Conservation (phyloP, 2,113 vertebrate genomes). For the Grammomys surdaster region DNA sequence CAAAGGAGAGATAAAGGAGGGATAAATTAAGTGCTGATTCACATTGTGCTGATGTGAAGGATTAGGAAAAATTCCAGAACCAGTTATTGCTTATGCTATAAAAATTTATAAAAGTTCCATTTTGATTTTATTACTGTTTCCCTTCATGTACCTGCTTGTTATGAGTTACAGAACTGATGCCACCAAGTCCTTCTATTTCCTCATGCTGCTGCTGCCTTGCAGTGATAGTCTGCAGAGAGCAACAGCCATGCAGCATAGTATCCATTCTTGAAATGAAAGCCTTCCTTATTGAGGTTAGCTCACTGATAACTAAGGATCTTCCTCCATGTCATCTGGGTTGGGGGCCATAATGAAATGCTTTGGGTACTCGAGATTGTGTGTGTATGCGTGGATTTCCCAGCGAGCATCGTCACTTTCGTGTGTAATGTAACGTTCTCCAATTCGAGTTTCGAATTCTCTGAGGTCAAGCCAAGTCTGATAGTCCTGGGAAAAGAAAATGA, state of each 20-base stretch:
- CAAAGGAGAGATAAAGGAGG: conserved; percentile 65
- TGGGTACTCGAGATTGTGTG: conserved; percentile 93
- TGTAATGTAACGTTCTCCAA: conserved; percentile 98
- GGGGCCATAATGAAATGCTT: conserved; percentile 99
- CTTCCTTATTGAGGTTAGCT: conserved; percentile 56
- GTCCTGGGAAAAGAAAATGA: conserved; percentile 88
- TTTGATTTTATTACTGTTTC: conserved; percentile 72
- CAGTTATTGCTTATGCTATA: conserved; percentile 82
- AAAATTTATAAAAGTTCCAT: conserved; percentile 76
- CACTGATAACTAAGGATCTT: conserved; percentile 92
- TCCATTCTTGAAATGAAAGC: conserved; percentile 68
- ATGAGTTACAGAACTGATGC: conserved; percentile 53
- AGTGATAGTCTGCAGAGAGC: conserved; percentile 66
- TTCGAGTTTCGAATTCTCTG: conserved; percentile 97
- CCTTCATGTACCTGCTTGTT: conserved; percentile 72
- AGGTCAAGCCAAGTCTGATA: conserved; percentile 99
- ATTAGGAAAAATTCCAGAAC: conserved; percentile 85
- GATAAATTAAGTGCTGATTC: conserved; percentile 81
- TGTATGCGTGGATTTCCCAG: conserved; percentile 95
- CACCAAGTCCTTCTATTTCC: conserved; percentile 24
- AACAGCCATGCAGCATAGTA: conserved; percentile 65
- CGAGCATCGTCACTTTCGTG: conserved; percentile 98
- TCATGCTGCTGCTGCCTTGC: conserved; percentile 56
- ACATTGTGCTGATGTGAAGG: conserved; percentile 80
- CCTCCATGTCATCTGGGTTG: conserved; percentile 98